phyloP scores from a whole-genome alignment of 1,140 invertebrate genomes.

The Melitaea cinxia region DNA sequence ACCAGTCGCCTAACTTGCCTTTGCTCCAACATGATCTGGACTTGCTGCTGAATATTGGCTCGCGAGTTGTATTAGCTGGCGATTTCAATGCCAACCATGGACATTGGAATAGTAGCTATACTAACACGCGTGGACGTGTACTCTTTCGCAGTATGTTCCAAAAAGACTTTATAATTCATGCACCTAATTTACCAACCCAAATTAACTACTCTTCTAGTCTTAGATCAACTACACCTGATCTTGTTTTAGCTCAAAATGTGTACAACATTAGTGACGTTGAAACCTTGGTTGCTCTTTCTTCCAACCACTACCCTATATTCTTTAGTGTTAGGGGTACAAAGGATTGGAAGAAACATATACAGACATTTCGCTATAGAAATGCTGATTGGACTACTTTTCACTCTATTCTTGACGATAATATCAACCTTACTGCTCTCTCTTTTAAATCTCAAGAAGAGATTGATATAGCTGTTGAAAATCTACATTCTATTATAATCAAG shows the following conservation, averaged over 20 bases:
- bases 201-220: not conserved
- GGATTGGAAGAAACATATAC: not conserved
- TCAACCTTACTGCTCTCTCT: not conserved
- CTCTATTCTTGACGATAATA: not conserved
- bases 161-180: conserved; percentile 13
- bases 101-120: not conserved
- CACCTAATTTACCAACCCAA: not conserved
- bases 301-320: conserved; percentile 1
- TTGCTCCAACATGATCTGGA: not conserved
- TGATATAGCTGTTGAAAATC: not conserved
- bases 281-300: conserved; percentile 4
- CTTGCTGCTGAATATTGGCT: not conserved
- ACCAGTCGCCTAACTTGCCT: conserved; percentile 13
- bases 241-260: not conserved
- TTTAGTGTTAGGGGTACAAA: not conserved
- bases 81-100: conserved; percentile 10
- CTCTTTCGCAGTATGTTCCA: not conserved
- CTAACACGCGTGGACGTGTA: not conserved
- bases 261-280: not conserved
- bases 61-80: not conserved
- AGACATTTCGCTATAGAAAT: not conserved
- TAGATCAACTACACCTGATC: not conserved
- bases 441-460: not conserved
- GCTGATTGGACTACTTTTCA: conserved; percentile 1
- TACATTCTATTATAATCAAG: not conserved